Evolutionary conservation across 2,888 invertebrate species (phyloP).

Genomic region (Stomorhina lunata): DNA sequence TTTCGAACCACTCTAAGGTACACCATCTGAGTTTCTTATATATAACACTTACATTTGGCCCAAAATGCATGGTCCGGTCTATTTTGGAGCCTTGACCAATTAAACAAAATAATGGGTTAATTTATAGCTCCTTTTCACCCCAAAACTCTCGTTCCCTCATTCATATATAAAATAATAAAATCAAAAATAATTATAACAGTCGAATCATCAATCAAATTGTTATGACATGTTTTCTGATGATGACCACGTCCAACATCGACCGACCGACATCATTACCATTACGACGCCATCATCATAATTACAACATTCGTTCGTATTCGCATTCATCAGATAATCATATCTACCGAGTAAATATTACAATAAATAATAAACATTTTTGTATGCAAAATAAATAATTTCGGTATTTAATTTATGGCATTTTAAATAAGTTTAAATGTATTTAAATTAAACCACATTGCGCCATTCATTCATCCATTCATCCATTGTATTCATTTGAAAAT

Average conservation of each 20-base stretch:
- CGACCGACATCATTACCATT: conserved; percentile 25
- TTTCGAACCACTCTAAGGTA: no score
- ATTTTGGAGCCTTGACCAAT: no score
- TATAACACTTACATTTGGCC: no score
- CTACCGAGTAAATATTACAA: conserved; percentile 22
- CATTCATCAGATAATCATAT: conserved; percentile 28
- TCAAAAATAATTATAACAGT: conserved; percentile 33
- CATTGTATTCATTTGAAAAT: conserved; percentile 1
- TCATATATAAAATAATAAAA: conserved; percentile 1
- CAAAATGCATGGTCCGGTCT: no score
- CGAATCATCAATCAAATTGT: conserved; percentile 60
- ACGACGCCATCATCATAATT: no score
- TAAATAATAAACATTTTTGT: conserved; percentile 2
- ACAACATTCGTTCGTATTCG: no score
- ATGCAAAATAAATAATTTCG: conserved; percentile 31
- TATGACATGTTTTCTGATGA: conserved; percentile 57
- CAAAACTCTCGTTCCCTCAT: conserved; percentile 10
- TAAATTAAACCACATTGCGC: not conserved
- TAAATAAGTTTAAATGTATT: conserved; percentile 20
- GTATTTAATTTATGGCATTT: conserved; percentile 52
- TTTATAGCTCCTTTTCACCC: not conserved
- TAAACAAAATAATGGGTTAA: conserved; percentile 43
- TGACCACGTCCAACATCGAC: conserved; percentile 34
- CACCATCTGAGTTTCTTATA: no score
- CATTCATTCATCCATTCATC: no score